Conservation (phyloP, 2,888 invertebrate species). For the Gnatocerus cornutus region DNA sequence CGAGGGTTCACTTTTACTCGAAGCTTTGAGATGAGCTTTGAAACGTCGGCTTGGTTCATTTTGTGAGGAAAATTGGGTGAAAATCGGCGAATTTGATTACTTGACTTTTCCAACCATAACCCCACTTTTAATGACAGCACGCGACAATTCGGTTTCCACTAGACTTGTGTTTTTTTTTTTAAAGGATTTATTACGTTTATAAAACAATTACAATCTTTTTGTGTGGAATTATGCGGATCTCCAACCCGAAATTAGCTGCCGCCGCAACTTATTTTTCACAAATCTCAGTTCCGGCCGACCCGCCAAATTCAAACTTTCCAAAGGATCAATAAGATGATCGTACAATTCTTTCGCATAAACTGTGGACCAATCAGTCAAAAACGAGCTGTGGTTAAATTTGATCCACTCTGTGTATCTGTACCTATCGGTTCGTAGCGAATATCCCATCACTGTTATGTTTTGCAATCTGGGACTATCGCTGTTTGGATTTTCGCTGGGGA, state of each 20-base stretch:
- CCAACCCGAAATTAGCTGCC: slow-evolving; percentile 65
- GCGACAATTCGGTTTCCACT: background rate
- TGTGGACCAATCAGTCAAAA: slow-evolving; percentile 80
- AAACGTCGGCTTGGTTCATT: slow-evolving; percentile 90
- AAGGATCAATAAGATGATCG: slow-evolving; percentile 79
- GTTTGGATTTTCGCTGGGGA: slow-evolving; percentile 78
- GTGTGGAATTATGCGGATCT: slow-evolving; percentile 56
- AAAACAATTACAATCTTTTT: background rate
- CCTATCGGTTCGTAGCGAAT: slow-evolving; percentile 81
- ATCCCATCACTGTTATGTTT: slow-evolving; percentile 91
- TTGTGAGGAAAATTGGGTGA: slow-evolving; percentile 20
- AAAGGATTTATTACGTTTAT: too few species aligned
- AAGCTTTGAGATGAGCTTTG: slow-evolving; percentile 84
- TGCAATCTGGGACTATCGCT: slow-evolving; percentile 85
- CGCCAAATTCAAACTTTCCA: slow-evolving; percentile 83
- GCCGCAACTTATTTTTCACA: slow-evolving; percentile 63
- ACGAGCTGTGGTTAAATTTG: slow-evolving; percentile 77
- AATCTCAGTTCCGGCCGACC: slow-evolving; percentile 65
- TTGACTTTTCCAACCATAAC: background rate
- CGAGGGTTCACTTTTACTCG: slow-evolving; percentile 77
- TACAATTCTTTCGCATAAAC: slow-evolving; percentile 86
- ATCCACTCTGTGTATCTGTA: slow-evolving; percentile 91
- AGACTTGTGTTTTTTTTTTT: too few species aligned
- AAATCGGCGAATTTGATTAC: background rate
- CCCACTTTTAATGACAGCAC: background rate